Evolutionary conservation across 2,797 vertebrate genomes (phyloP), one percentile per base, ranked within the genome.

Genomic region (Semaprochilodus insignis): DNA sequence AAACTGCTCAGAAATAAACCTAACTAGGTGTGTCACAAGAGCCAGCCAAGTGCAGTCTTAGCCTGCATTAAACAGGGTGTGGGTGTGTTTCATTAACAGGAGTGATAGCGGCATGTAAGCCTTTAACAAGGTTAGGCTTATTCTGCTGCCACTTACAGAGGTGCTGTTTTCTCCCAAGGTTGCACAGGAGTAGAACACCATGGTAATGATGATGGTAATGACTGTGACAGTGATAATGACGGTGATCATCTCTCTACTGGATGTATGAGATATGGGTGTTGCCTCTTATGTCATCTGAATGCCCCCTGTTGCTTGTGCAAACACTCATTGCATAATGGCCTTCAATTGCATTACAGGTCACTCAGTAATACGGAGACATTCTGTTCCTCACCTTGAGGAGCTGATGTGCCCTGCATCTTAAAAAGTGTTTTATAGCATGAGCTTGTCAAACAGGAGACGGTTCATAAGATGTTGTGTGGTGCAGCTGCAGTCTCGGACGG

Each of bases 271-370:
- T 44, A 15, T 15, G 55, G 27, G n/a, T 17, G 11, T 55, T 7
- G 34, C 21, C 34, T 44, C 14, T 36, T 60, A 44, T 17, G 62
- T 60, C 14, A 27, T 36, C n/a, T 48, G 10, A 62, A 59, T 36
- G 31, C 31, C 31, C n/a, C 15, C 1, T n/a, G 31, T 31, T 40
- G 31, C 23, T 17, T 74, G 51, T 74, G 31, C n/a, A 74, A 52
- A 52, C 27, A 16, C 72, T 74, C 48, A 21, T 74, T 48, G 21
- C 67, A 27, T 23, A 48, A 31, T 72, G 51, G 48, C 48, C 70
- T 31, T 54, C 23, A 72, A 72, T 72, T 72, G 70, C 70, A 52
- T 72, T 72, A 72, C 2, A 7, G 70, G 48, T 72, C 70, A 72
- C 15, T 54, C 70, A 54, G 44, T 54, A 72, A 54, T 54, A 72